A percentile compares a stretch with the other conserved stretches of the same genome.
phyloP scores from a whole-genome alignment of 2,797 vertebrate genomes.

The Varecia variegata region DNA sequence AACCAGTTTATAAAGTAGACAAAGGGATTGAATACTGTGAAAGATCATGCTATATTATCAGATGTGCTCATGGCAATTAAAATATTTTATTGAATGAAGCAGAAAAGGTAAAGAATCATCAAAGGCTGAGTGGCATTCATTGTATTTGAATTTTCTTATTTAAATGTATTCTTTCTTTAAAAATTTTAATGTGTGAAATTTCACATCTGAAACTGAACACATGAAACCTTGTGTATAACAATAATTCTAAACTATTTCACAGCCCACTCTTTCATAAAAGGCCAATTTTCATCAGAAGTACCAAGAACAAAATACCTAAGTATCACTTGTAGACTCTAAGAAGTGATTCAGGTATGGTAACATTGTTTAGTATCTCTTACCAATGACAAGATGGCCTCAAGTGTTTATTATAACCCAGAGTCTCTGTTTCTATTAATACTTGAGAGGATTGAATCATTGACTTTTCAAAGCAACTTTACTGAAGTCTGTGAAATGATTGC shows the following conservation, averaged over 20 bases:
- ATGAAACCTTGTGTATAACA: neutral
- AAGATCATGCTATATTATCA: neutral
- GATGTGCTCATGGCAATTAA: neutral
- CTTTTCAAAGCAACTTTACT: conserved; percentile 55
- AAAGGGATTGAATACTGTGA: neutral
- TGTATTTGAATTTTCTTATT: conserved; percentile 9
- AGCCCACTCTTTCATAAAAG: conserved; percentile 37
- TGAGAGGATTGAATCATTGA: conserved; percentile 47
- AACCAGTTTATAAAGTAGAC: neutral
- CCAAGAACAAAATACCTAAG: conserved; percentile 35
- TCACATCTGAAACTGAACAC: neutral
- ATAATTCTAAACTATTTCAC: neutral
- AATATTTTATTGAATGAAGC: neutral
- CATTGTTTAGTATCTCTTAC: conserved; percentile 45
- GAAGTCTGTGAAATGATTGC: conserved; percentile 41
- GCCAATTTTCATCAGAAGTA: conserved; percentile 64
- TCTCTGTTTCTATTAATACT: conserved; percentile 52
- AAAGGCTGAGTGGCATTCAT: neutral
- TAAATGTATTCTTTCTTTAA: conserved; percentile 2
- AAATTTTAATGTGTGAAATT: neutral
- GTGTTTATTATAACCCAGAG: conserved; percentile 49
- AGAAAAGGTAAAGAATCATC: neutral
- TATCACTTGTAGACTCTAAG: conserved; percentile 35
- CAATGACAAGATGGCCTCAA: conserved; percentile 27
- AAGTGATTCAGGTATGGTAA: conserved; percentile 13